Percentiles rank a stretch among this genome's conserved stretches.
Conservation (phyloP, 2,888 invertebrate species). For the Agrilus cyanescens region DNA sequence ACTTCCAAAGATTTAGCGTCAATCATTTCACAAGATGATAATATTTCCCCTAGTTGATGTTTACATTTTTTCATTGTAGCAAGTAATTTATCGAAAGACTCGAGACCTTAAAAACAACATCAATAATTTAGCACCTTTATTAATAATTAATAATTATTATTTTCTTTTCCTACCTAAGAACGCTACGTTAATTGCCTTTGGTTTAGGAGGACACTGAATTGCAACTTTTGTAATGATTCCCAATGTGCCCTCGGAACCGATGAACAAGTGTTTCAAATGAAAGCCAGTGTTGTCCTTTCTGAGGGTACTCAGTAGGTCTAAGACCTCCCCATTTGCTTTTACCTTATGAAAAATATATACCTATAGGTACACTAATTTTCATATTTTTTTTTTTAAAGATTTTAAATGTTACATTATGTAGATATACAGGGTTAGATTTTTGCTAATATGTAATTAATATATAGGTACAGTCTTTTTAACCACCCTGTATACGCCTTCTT, state of each 20-base stretch:
- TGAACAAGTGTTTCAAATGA: constrained; percentile 91
- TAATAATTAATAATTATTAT: background rate
- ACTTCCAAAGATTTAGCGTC: constrained; percentile 64
- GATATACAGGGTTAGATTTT: too few species aligned
- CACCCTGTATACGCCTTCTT: constrained; percentile 28
- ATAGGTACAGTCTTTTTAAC: background rate
- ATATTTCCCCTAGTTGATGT: constrained; percentile 68
- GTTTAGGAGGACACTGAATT: constrained; percentile 77
- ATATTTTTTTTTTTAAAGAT: too few species aligned
- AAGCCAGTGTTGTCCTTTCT: constrained; percentile 98
- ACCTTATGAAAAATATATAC: constrained; percentile 42
- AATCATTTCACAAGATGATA: constrained; percentile 94
- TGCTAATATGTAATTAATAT: too few species aligned
- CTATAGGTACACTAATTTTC: background rate
- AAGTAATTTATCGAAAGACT: constrained; percentile 67
- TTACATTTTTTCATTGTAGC: constrained; percentile 65
- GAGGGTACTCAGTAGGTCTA: constrained; percentile 74
- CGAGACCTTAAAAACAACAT: constrained; percentile 46
- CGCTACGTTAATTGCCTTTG: constrained; percentile 73
- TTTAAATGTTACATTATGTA: too few species aligned
- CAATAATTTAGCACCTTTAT: constrained; percentile 1
- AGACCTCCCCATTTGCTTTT: constrained; percentile 70
- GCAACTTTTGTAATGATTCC: constrained; percentile 89
- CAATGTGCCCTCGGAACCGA: constrained; percentile 94
- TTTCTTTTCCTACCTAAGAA: constrained; percentile 59